phyloP scores from a whole-genome alignment of 2,888 invertebrate genomes.

The Psococerastis gibbosa region DNA sequence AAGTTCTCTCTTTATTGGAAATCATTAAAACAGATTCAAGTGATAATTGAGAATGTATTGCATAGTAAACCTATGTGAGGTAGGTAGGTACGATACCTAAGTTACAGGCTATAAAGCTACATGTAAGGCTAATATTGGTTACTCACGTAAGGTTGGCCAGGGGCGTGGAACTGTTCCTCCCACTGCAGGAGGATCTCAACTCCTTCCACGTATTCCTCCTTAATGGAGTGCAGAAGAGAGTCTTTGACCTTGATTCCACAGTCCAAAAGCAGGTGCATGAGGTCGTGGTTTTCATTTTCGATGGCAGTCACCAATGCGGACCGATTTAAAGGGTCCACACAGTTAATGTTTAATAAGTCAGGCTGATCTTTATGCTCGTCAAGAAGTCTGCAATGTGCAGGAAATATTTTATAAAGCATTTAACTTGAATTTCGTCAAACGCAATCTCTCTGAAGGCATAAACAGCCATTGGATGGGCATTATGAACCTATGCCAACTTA shows the following conservation, averaged over 20 bases:
- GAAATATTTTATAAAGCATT: no score
- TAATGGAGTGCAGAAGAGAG: constrained; percentile 85
- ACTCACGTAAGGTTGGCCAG: constrained; percentile 62
- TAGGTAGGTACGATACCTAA: no score
- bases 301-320: constrained; percentile 88
- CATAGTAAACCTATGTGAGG: no score
- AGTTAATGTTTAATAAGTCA: constrained; percentile 72
- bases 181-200: constrained; percentile 83
- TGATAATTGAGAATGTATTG: no score
- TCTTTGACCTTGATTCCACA: constrained; percentile 78
- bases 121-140: no score
- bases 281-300: constrained; percentile 92
- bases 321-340: constrained; percentile 85
- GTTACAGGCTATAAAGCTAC: no score
- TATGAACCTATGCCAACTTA: constrained; percentile 9
- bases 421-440: constrained; percentile 6
- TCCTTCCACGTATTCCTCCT: constrained; percentile 95
- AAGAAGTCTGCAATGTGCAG: constrained; percentile 56
- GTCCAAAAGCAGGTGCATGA: constrained; percentile 64
- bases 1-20: no score
- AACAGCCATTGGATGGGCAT: not conserved
- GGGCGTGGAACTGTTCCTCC: constrained; percentile 62
- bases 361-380: constrained; percentile 43
- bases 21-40: no score
- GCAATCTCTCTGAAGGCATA: constrained; percentile 5